These are phyloP conservation scores for Corythornis madagascariensis DNA, from an alignment of 2,113 vertebrate genomes.

Conservation along the genomic window DNA sequence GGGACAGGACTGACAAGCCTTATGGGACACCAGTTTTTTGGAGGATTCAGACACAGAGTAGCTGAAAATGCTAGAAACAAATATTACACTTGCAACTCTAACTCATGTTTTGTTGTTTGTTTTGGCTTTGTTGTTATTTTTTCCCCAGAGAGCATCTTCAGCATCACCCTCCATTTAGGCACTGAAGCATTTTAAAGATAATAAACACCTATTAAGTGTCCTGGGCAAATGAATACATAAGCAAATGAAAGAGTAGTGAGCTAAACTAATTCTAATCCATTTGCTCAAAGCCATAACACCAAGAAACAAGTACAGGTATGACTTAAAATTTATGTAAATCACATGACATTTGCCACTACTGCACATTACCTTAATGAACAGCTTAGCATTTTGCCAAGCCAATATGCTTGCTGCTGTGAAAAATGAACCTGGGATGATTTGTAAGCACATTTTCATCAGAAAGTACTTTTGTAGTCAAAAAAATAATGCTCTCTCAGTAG, in stretches of 20 bases:
- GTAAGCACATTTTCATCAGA: background rate
- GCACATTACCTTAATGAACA: background rate
- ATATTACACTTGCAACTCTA: background rate
- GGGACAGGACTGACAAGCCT: background rate
- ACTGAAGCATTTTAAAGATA: background rate
- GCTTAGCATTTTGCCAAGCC: background rate
- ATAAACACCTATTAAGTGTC: background rate
- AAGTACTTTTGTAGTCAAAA: background rate
- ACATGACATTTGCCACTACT: background rate
- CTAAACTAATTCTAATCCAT: background rate
- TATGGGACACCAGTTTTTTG: background rate
- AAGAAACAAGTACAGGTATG: background rate
- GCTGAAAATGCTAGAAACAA: background rate
- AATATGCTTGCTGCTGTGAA: background rate
- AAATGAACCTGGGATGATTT: background rate
- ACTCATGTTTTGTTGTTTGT: background rate
- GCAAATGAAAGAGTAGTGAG: background rate
- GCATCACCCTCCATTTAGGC: background rate
- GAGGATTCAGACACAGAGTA: background rate
- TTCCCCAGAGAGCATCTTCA: background rate
- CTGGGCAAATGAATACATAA: background rate
- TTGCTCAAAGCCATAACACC: background rate
- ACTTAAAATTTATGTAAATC: background rate
- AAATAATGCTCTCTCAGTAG: background rate
- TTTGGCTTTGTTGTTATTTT: background rate